A percentile compares a stretch with the other conserved stretches of the same genome.
These are phyloP conservation scores for Drosophila guanche DNA, from an alignment of 1,140 invertebrate species.

Conservation along the genomic window DNA sequence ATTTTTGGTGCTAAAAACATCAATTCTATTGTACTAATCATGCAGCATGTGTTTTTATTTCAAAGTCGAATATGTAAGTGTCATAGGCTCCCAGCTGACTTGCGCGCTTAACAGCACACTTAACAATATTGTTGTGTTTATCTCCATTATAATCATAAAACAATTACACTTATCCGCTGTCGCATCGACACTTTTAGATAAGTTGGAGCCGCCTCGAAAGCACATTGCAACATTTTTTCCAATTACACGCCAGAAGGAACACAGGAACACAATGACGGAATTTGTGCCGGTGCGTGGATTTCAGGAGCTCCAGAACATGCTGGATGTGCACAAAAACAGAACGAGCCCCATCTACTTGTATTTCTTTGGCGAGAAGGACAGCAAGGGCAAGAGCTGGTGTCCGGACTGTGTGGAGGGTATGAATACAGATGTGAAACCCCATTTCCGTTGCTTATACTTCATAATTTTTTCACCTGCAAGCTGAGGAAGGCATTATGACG, in stretches of 20 bases:
- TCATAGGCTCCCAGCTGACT: too few species aligned
- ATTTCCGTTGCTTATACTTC: neutral
- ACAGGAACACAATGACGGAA: conserved; percentile 73
- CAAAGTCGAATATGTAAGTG: too few species aligned
- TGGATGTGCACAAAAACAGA: conserved; percentile 20
- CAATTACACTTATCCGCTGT: too few species aligned
- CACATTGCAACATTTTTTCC: too few species aligned
- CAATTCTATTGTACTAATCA: too few species aligned
- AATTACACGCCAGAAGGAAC: neutral
- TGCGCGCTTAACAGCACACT: too few species aligned
- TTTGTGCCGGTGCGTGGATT: conserved; percentile 48
- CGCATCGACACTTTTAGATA: too few species aligned
- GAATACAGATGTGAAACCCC: neutral
- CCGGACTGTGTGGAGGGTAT: conserved; percentile 64
- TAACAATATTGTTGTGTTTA: too few species aligned
- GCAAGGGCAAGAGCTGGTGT: conserved; percentile 59
- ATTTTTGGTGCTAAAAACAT: too few species aligned
- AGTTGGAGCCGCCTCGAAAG: too few species aligned
- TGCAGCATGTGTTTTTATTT: too few species aligned
- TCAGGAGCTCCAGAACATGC: conserved; percentile 47
- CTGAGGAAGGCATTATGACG: conserved; percentile 42
- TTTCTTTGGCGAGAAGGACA: conserved; percentile 66
- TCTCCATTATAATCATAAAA: too few species aligned
- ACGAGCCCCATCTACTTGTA: conserved; percentile 56
- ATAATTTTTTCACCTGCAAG: conserved; percentile 8